These are phyloP conservation scores for Herpetotheres cachinnans DNA, from an alignment of 2,113 vertebrate species.

Conservation along the genomic window DNA sequence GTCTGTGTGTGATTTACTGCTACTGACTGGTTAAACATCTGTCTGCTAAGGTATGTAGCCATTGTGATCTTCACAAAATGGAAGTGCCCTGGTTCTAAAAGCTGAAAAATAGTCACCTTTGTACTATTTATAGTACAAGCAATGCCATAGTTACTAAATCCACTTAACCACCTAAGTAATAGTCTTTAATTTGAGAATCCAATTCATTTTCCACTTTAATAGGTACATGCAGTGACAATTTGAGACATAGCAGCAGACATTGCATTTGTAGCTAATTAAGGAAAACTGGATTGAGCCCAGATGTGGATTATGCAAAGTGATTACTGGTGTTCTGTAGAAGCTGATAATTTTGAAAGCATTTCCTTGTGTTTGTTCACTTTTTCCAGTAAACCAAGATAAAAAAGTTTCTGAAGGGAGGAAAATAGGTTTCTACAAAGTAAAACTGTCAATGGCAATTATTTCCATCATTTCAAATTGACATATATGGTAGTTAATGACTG, in stretches of 20 bases:
- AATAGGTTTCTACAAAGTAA: slow-evolving; percentile 18
- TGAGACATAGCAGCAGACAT: slow-evolving; percentile 27
- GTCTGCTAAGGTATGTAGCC: neutral
- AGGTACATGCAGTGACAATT: slow-evolving; percentile 3
- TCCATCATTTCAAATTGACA: slow-evolving; percentile 23
- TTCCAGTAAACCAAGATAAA: slow-evolving; percentile 42
- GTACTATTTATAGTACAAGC: neutral
- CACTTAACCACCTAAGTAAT: neutral
- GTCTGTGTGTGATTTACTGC: neutral
- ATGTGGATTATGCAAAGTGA: slow-evolving; percentile 55
- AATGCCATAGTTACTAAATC: slow-evolving; percentile 20
- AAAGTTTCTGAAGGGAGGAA: neutral
- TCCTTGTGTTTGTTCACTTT: slow-evolving; percentile 55
- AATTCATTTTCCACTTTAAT: slow-evolving; percentile 6
- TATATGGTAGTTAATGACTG: neutral
- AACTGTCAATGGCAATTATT: slow-evolving; percentile 27
- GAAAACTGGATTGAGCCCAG: slow-evolving; percentile 48
- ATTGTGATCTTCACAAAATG: neutral
- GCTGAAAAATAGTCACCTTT: neutral
- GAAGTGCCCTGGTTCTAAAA: neutral
- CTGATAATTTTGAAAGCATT: slow-evolving; percentile 61
- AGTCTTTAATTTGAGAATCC: slow-evolving; percentile 3
- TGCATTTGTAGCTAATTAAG: slow-evolving; percentile 55
- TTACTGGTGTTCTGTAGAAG: slow-evolving; percentile 53
- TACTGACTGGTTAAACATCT: neutral